Base-by-base conservation (phyloP, 2,888 invertebrate genomes). In the Thymelicus lineola region DNA sequence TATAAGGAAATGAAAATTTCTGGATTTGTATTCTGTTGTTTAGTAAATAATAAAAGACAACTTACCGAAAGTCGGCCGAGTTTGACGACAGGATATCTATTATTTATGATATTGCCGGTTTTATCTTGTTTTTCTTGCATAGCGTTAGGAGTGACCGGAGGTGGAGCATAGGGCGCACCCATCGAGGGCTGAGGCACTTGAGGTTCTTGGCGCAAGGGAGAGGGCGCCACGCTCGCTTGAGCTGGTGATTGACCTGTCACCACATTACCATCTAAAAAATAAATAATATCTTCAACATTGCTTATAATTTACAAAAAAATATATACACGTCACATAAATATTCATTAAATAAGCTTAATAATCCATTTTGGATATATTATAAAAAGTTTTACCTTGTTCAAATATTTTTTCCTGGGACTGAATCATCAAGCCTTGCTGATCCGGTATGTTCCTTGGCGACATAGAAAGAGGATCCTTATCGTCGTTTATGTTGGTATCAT, bases 161-260 rank as follows among this genome's bases (percentile, higher is more conserved):
- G 83, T 0, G 85, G 84, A 17, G 90, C 86, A 73, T 91, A 93
- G 0, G 92, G 91, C 15, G 89, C 89, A 14, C 93, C 91, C 92
- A 93, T 93, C 4, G 90, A 89, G 46, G 94, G 89, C 75, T 90
- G 90, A 80, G 94, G 94, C 85, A 93, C 94, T 83, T 91, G 93
- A 4, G 93, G 93, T 82, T 94, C 94, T 73, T 89, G 90, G 48
- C 94, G 90, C 66, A 94, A 81, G 12, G 94, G 94, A 55, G 94
- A 93, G 28, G 95, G 95, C 48, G 95, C 95, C 70, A 95, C 94
- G 77, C 95, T 95, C 20, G 95, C 95, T 87, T 95, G 95, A 28
- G 95, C 95, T 71, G 95, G 95, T 55, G 95, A 95, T 74, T 95
- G 94, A 12, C 95, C 94, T 76, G 90, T 89, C 79, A 92, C 83